Conservation (phyloP, 2,113 vertebrate species). For the Orientallactaga bullata region DNA sequence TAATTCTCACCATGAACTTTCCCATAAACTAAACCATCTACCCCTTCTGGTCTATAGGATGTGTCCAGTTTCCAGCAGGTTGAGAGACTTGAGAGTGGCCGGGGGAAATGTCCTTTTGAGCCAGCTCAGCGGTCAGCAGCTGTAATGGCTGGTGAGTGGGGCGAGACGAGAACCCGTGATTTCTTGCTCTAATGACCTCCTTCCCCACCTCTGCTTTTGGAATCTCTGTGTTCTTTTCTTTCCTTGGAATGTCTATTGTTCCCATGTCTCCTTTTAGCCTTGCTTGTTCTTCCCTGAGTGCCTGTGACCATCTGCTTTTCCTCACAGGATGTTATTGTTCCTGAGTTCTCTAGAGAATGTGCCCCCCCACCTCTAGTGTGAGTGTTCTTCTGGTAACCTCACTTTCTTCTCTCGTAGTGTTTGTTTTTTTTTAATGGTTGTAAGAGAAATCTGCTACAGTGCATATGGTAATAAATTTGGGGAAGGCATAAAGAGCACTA, state of each 20-base stretch:
- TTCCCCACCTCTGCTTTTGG: conserved; percentile 60
- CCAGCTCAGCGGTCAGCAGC: conserved; percentile 92
- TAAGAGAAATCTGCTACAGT: conserved; percentile 50
- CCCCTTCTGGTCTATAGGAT: conserved; percentile 86
- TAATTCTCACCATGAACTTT: conserved; percentile 65
- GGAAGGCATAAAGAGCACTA: conserved; percentile 23
- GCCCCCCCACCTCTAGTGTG: conserved; percentile 9
- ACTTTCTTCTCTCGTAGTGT: conserved; percentile 9
- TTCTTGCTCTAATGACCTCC: conserved; percentile 67
- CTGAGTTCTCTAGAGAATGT: conserved; percentile 22
- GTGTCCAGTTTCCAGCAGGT: conserved; percentile 88
- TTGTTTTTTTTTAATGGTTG: neutral
- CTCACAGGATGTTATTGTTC: neutral
- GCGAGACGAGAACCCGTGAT: conserved; percentile 64
- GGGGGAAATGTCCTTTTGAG: conserved; percentile 94
- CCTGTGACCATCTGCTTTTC: conserved; percentile 44
- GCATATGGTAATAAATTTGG: conserved; percentile 59
- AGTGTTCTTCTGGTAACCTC: conserved; percentile 9
- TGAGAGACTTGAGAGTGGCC: conserved; percentile 89
- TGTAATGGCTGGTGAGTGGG: conserved; percentile 89
- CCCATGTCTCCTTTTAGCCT: conserved; percentile 45
- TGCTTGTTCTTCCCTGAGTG: conserved; percentile 35
- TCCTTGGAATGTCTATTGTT: conserved; percentile 36
- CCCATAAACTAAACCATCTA: conserved; percentile 70
- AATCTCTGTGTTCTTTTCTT: conserved; percentile 49